Percentiles rank a stretch among this genome's conserved stretches.
Evolutionary conservation across 2,888 invertebrate species (phyloP).

Genomic region (Agelastica alni): DNA sequence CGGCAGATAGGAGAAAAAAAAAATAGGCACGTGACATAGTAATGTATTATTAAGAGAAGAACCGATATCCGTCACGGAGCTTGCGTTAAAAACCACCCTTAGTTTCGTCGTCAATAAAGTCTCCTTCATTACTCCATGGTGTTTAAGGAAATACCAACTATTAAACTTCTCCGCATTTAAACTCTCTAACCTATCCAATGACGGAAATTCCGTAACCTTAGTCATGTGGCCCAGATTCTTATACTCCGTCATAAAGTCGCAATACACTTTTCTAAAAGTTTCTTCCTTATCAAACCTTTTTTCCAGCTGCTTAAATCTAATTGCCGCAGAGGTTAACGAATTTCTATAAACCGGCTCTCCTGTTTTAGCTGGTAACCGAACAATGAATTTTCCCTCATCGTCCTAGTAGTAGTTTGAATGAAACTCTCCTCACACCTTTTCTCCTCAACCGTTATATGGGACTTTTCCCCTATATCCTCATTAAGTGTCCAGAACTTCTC

Average conservation of each 20-base stretch:
- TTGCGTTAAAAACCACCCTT: too few relatives aligned
- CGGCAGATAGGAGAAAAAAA: too few relatives aligned
- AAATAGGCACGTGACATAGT: too few relatives aligned
- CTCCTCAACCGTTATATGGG: slow-evolving; percentile 8
- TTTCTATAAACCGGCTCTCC: neutral
- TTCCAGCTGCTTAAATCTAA: slow-evolving; percentile 16
- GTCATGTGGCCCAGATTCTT: slow-evolving; percentile 20
- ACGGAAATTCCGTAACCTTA: neutral
- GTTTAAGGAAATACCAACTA: neutral
- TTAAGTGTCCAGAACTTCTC: slow-evolving; percentile 12
- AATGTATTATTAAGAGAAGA: slow-evolving; percentile 28
- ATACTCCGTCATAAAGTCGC: slow-evolving; percentile 21
- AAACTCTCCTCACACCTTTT: slow-evolving; percentile 14
- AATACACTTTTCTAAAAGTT: slow-evolving; percentile 6
- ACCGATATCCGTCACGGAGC: slow-evolving; percentile 23
- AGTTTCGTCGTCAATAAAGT: slow-evolving; percentile 26
- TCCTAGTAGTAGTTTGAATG: slow-evolving; percentile 4
- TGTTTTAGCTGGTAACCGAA: slow-evolving; percentile 6
- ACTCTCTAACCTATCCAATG: too few relatives aligned
- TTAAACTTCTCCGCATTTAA: too few relatives aligned
- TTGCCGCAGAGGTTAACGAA: slow-evolving; percentile 2
- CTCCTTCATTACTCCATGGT: slow-evolving; percentile 31
- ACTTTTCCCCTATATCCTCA: slow-evolving; percentile 10
- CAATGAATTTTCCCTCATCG: slow-evolving; percentile 16
- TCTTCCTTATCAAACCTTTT: slow-evolving; percentile 10